Evolutionary conservation across 2,113 vertebrate genomes (phyloP), one percentile per base, ranked within the genome.

Genomic region (Sorex araneus): DNA sequence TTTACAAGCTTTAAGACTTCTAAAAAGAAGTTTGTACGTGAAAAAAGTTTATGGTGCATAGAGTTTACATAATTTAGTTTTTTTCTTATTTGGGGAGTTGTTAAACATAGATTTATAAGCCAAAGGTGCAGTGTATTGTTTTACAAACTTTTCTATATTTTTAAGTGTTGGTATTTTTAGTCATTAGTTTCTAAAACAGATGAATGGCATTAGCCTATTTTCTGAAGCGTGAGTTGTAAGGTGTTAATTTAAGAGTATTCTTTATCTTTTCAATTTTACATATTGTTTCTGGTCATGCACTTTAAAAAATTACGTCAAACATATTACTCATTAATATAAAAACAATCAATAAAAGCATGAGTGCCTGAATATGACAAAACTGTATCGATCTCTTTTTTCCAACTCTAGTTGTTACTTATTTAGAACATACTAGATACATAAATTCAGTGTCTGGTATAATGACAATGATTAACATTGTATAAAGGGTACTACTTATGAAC

Each of bases 321-420:
- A 28, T 71, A 47, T 66, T 89, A 30, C 60, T 78, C 15, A 84
- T 11, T 4, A 50, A 57, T 80, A 54, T 71, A n/a, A 91, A 91
- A 71, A 91, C 77, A 34, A 45, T 30, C 32, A 87, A 78, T 80
- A 60, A 79, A 28, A 89, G 89, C 8, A 66, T 83, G 28, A 74
- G 12, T 43, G 28, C 2, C 32, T 88, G 40, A 86, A 76, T 1
- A 78, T n/a, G 2, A 83, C 40, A 89, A 89, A 69, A 81, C 81
- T 34, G 19, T 54, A 54, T 43, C 4, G 87, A 19, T 71, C 15
- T 73, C 27, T 82, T 57, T 57, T 57, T 57, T 57, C 28, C n/a
- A 36, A 91, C 45, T 28, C 45, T 78, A 75, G 7, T 27, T 66
- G 84, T 32, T 63, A 64, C 4, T 43, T 78, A 40, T 57, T 76